These are phyloP conservation scores for Tragelaphus scriptus DNA, from an alignment of 2,113 vertebrate genomes.

Conservation along the genomic window DNA sequence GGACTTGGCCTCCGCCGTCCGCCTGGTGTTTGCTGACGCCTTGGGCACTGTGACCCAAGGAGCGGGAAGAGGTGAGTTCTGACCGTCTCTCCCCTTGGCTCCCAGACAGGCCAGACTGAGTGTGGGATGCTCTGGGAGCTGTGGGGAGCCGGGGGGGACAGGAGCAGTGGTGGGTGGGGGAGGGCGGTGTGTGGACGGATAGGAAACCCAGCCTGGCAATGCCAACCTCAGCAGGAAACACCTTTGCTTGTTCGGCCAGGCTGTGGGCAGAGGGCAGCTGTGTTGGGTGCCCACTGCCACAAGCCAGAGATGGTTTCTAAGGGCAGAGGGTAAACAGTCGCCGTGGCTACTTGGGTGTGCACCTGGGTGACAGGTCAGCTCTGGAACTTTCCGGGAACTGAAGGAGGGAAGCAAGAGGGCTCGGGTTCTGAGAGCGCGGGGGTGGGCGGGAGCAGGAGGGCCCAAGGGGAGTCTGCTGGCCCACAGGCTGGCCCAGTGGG, in stretches of 20 bases:
- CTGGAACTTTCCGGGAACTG: conserved; percentile 48
- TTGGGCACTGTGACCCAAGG: background rate
- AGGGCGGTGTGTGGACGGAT: background rate
- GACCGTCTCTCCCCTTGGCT: background rate
- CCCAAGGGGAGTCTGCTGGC: background rate
- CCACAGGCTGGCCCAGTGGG: background rate
- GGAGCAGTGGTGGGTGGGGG: background rate
- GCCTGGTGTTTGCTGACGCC: background rate
- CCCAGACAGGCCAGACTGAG: background rate
- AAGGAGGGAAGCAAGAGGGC: conserved; percentile 29
- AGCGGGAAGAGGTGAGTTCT: background rate
- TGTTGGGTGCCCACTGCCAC: conserved; percentile 27
- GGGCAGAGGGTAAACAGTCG: conserved; percentile 65
- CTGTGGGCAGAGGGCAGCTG: conserved; percentile 52
- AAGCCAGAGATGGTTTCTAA: conserved; percentile 52
- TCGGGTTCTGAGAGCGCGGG: background rate
- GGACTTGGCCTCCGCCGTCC: fast-evolving
- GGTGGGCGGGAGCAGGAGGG: background rate
- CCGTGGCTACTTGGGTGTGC: conserved; percentile 48
- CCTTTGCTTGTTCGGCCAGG: conserved; percentile 45
- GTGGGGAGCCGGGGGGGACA: background rate
- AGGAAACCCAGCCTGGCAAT: background rate
- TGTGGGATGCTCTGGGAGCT: background rate
- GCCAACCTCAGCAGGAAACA: conserved; percentile 59
- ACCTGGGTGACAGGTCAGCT: conserved; percentile 25